Base-by-base conservation (phyloP, 2,888 invertebrate genomes). In the Sepioteuthis lessoniana region DNA sequence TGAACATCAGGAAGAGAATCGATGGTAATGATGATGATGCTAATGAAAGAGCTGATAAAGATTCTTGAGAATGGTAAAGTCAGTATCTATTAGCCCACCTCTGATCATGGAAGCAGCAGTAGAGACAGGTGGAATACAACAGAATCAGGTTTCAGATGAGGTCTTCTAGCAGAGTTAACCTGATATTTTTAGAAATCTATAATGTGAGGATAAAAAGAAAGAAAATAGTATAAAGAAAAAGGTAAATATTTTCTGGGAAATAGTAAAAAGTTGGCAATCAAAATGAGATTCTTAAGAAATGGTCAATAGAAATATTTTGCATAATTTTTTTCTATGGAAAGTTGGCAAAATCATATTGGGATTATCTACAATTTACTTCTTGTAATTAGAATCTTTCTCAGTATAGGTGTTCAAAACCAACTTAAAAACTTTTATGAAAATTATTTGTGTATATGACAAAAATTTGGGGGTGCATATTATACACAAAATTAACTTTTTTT, bases 61-160 rank as follows among this genome's bases (percentile, higher is more conserved):
- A 76, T 76, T 76, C 76, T 76, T 76, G 76, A 76, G n/a, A 76
- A 76, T 76, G 76, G 76, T 35, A 76, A n/a, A n/a, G 76, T 76
- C 76, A 76, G 76, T 76, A 76, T 76, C 76, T 76, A n/a, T 76
- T n/a, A n/a, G 76, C 76, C 13, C 31, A 76, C 3, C 35, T 76
- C n/a, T 76, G n/a, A 76, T 76, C n/a, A 21, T n/a, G n/a, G n/a
- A 13, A 76, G 76, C 16, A 76, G 76, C 76, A 76, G 76, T 35
- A 76, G 76, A 76, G 76, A 76, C 76, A 76, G 76, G 76, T 76
- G 76, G 76, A 76, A 76, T 76, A 76, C 16, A 76, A 76, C 76
- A 19, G 76, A 76, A 76, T 76, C 76, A 76, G 76, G 76, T 76
- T 76, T 76, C 76, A 76, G n/a, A n/a, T 35, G 76, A 76, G 19